These are phyloP conservation scores for Myotis vivesi DNA, from an alignment of 2,797 vertebrate genomes.

Conservation along the genomic window DNA sequence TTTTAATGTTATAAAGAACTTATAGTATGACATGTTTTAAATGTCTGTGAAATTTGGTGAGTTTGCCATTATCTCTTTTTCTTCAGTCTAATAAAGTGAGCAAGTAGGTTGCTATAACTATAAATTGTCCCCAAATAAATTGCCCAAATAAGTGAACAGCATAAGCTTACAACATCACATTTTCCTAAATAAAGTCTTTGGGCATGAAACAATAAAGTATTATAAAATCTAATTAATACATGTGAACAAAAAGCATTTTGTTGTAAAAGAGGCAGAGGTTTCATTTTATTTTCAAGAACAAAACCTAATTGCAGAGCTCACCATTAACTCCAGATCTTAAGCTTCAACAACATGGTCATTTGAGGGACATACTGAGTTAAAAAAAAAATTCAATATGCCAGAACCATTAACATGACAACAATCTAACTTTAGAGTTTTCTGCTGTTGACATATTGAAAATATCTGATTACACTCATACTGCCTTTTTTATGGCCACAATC, in stretches of 20 bases:
- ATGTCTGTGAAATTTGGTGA: not conserved
- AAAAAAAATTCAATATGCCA: not conserved
- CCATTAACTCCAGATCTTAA: not conserved
- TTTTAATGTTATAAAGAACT: conserved; percentile 5
- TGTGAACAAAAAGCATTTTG: conserved; percentile 18
- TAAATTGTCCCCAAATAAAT: conserved; percentile 36
- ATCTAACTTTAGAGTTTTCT: conserved; percentile 27
- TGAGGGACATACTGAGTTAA: not conserved
- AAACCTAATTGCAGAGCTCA: not conserved
- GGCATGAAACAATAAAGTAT: conserved; percentile 34
- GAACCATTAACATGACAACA: not conserved
- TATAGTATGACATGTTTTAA: not conserved
- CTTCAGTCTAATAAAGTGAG: conserved; percentile 11
- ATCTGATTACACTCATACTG: not conserved
- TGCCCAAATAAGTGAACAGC: conserved; percentile 28
- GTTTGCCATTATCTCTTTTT: conserved; percentile 22
- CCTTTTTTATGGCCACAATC: conserved; percentile 14
- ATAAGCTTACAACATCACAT: conserved; percentile 19
- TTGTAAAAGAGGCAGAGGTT: not conserved
- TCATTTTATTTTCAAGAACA: conserved; percentile 9
- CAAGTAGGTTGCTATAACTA: not conserved
- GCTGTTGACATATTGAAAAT: not conserved
- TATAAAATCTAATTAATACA: conserved; percentile 38
- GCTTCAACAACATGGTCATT: not conserved
- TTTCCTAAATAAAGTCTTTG: conserved; percentile 33